phyloP scores from a whole-genome alignment of 2,888 invertebrate species.

The Agonopterix heracliana region DNA sequence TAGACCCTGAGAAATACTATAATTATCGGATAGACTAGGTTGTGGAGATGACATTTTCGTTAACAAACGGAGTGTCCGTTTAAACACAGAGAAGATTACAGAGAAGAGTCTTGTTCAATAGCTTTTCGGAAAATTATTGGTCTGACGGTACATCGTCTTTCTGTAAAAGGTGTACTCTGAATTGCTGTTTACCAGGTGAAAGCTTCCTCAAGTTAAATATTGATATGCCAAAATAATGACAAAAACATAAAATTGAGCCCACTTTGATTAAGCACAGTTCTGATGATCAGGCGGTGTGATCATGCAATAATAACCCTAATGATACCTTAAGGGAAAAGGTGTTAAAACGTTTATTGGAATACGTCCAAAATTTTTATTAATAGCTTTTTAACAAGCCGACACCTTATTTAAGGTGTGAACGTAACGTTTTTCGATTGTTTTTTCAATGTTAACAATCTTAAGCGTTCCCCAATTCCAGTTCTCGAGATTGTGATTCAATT shows the following conservation, averaged over 20 bases:
- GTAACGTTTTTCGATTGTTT: slow-evolving; percentile 36
- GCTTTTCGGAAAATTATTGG: no score
- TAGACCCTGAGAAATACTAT: no score
- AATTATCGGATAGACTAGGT: no score
- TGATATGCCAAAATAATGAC: background rate
- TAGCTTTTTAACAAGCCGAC: slow-evolving; percentile 73
- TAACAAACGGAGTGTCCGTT: no score
- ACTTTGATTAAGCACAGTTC: slow-evolving; percentile 8
- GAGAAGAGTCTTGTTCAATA: no score
- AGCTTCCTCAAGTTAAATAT: background rate
- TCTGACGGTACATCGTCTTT: no score
- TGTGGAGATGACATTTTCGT: no score
- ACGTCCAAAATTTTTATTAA: slow-evolving; percentile 66
- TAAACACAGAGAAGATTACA: no score
- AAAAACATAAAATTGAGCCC: background rate
- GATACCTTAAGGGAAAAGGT: slow-evolving; percentile 71
- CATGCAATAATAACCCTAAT: slow-evolving; percentile 64
- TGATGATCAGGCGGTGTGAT: slow-evolving; percentile 33
- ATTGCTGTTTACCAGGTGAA: background rate
- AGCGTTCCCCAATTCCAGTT: slow-evolving; percentile 8
- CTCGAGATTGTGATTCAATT: slow-evolving; percentile 32
- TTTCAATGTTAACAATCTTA: slow-evolving; percentile 14
- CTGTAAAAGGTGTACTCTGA: background rate
- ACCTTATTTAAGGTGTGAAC: slow-evolving; percentile 55
- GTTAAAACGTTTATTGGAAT: slow-evolving; percentile 75